phyloP scores from a whole-genome alignment of 2,113 vertebrate species.

The Protomyctophum bolini region DNA sequence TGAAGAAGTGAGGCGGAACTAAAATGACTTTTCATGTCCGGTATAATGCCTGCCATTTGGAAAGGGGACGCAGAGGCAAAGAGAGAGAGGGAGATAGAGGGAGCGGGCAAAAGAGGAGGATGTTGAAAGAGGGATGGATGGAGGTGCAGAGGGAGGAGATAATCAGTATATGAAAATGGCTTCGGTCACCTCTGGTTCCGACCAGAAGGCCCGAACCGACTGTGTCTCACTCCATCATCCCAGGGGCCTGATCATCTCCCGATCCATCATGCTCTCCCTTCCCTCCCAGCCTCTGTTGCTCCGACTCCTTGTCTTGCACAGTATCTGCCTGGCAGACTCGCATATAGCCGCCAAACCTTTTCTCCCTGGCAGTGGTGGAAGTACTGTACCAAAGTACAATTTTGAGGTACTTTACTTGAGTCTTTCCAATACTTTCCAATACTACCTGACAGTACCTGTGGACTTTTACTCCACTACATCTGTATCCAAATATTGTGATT shows the following conservation, averaged over 20 bases:
- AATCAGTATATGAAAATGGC: slow-evolving; percentile 65
- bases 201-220: slow-evolving; percentile 53
- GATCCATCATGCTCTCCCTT: slow-evolving; percentile 20
- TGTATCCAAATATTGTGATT: no score
- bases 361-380: neutral
- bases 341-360: slow-evolving; percentile 19
- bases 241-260: slow-evolving; percentile 32
- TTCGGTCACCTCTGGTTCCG: slow-evolving; percentile 69
- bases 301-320: neutral
- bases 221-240: slow-evolving; percentile 38
- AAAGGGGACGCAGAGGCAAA: slow-evolving; percentile 62
- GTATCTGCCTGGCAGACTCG: neutral
- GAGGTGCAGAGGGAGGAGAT: slow-evolving; percentile 52
- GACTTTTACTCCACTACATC: no score
- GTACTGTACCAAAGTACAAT: no score
- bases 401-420: no score
- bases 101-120: neutral
- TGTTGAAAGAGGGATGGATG: slow-evolving; percentile 23
- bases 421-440: no score
- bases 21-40: slow-evolving; percentile 80
- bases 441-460: no score
- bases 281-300: neutral
- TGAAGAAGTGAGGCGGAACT: slow-evolving; percentile 81
- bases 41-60: slow-evolving; percentile 80
- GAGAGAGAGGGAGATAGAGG: slow-evolving; percentile 45